Base-by-base conservation (phyloP, 2,113 vertebrate genomes). In the Chloroceryle aenea region DNA sequence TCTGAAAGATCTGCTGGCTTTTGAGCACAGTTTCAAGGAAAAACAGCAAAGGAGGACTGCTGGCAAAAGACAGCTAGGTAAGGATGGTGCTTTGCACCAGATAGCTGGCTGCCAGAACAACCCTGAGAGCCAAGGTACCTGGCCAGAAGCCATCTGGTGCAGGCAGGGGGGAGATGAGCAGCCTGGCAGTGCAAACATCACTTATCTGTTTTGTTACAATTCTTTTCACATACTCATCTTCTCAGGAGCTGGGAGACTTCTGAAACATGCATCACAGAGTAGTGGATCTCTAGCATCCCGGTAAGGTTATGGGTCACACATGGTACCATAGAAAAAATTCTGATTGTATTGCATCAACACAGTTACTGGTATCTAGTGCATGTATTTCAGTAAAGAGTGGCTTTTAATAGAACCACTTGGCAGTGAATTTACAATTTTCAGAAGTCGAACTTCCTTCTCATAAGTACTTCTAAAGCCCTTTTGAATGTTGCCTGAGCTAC, bases 341-440 rank as follows among this genome's bases (percentile, higher is more conserved):
- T 61, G 43, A 18, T 62, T 18, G 11, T 27, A 27, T 25, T 10
- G 29, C 16, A 62, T 55, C 23, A 55, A 22, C 50, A 14, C 84
- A 61, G 42, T 43, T 87, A 61, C 20, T 89, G 66, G 72, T 94
- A 26, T 6, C 29, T 12, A 76, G 55, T 8, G 5, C 8, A 7
- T 6, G 12, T 78, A 38, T 76, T 84, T 91, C 79, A 66, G 34
- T n/a, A 34, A 43, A 76, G 64, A 42, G 48, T 89, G 69, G 50
- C 74, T 96, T 96, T 55, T 90, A 76, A 75, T 47, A 52, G 73
- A 84, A 76, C 56, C 47, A 43, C 79, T 94, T 95, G 89, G 78
- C 89, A 84, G 68, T 84, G 84, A 79, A 94, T 93, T 96, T 95
- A 81, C 73, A 93, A 38, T 86, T 86, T 94, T 93, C 48, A 86